Evolutionary conservation across 2,797 vertebrate genomes (phyloP), one percentile per base, ranked within the genome.

Genomic region (Cyclura pinguis): DNA sequence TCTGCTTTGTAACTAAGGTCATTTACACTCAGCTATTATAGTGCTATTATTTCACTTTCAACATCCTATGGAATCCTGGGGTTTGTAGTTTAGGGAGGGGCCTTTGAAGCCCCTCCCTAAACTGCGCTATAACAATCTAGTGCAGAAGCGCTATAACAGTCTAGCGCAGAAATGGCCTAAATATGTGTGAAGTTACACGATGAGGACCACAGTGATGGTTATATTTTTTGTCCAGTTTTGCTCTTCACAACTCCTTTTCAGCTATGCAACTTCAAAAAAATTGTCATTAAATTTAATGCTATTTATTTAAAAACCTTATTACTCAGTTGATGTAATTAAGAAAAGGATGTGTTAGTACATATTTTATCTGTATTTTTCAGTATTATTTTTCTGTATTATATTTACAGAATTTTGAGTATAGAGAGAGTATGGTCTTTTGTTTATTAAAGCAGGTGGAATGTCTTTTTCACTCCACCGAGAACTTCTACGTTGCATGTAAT

Each of bases 401-500:
- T 35, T 92, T 18, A 20, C 59, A 62, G 62, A 55, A 24, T 73
- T 3, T 82, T 55, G 86, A 85, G 87, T 7, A 1, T 27, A 9
- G 32, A 91, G 27, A 62, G 89, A 93, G 93, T 92, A 90, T 50
- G 91, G 76, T 35, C 6, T 91, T 47, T 7, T 55, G 64, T 91
- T 95, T 87, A 88, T 77, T 89, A 81, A 59, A 93, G 38, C 92
- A 55, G 85, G n/a, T 38, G 88, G 91, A 85, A 35, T 90, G 80
- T 4, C 2, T 89, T 73, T 84, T 87, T 80, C 62, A 84, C 55
- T 6, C 32, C 10, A 0, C 86, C 93, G 18, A 32, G 89, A 89
- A n/a, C 69, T 87, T 52, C 47, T 94, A 77, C 77, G 93, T 76
- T 93, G 72, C 64, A 94, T 8, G 92, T 92, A 91, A 95, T 91